Percentiles rank a stretch among this genome's conserved stretches.
Evolutionary conservation across 2,113 vertebrate genomes (phyloP).

Genomic region (Empidonax alnorum): DNA sequence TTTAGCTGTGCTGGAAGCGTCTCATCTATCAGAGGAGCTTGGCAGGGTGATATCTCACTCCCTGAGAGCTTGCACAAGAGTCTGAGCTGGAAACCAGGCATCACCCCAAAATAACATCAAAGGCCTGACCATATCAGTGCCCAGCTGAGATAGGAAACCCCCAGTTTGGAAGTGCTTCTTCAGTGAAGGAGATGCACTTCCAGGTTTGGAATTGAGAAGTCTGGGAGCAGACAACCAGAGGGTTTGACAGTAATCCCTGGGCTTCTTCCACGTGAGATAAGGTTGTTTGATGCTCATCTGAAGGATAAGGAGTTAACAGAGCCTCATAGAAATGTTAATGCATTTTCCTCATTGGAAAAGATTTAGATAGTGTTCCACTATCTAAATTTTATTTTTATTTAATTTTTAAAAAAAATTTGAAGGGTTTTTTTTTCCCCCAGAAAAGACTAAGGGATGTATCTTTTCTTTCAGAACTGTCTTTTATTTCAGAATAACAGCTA

Average conservation of each 20-base stretch:
- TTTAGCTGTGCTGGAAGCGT: neutral
- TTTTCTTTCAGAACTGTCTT: neutral
- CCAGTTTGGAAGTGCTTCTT: neutral
- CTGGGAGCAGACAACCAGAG: neutral
- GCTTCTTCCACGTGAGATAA: neutral
- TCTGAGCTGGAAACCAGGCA: conserved; percentile 1
- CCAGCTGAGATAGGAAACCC: neutral
- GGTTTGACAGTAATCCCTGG: neutral
- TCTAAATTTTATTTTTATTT: neutral
- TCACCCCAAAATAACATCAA: conserved; percentile 50
- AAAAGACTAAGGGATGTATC: neutral
- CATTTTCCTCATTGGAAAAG: neutral
- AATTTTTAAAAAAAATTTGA: accelerated
- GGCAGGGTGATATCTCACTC: neutral
- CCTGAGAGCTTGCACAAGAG: neutral
- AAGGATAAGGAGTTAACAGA: neutral
- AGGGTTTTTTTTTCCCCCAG: neutral
- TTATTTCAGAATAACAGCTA: neutral
- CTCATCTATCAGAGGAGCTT: conserved; percentile 37
- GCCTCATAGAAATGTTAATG: neutral
- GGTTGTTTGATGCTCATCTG: neutral
- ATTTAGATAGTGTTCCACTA: neutral
- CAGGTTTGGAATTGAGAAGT: conserved; percentile 9
- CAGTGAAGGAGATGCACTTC: neutral
- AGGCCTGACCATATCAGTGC: neutral